Evolutionary conservation across 2,113 vertebrate species (phyloP), one percentile per base, ranked within the genome.

Genomic region (Barnardius zonarius): DNA sequence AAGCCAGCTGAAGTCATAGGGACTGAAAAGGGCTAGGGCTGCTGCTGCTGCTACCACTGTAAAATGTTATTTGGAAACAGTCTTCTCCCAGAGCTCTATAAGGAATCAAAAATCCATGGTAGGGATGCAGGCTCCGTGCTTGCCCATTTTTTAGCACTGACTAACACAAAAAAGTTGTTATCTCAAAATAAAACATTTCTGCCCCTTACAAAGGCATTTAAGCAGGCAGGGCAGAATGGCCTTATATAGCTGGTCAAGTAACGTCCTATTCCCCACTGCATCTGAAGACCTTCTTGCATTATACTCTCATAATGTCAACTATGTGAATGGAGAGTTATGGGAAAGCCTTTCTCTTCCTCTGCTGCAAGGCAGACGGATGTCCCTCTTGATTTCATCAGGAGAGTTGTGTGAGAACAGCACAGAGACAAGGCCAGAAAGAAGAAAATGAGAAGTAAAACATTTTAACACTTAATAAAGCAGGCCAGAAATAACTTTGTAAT

Each of bases 1-100:
- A 78, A 92, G 95, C 96, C 97, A 96, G 97, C 96, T 98, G 97
- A 97, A 97, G 96, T 97, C 96, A 97, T 75, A 11, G 25, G 22
- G 61, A 55, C 94, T 39, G 93, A 86, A 68, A 89, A 96, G 78
- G 88, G 88, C 70, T 83, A 43, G 5, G 84, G 35, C 17, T 62
- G 96, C 94, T 85, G 92, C 94, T 92, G 55, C 94, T 92, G 52
- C 91, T 59, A 27, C 96, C 82, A 80, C 97, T 90, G 95, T 92
- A 90, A 93, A 93, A 3, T 44, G 74, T 92, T 90, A 88, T 83
- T 97, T 96, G 95, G 95, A 97, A 97, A 94, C 89, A 13, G 4
- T 39, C 95, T 95, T 96, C 92, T 78, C 63, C 13, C 80, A 83
- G 85, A 39, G 80, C 95, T 78, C 91, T 90, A 86, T 88, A 89